Conservation (phyloP, 2,113 vertebrate genomes). For the Myrmecobius fasciatus region DNA sequence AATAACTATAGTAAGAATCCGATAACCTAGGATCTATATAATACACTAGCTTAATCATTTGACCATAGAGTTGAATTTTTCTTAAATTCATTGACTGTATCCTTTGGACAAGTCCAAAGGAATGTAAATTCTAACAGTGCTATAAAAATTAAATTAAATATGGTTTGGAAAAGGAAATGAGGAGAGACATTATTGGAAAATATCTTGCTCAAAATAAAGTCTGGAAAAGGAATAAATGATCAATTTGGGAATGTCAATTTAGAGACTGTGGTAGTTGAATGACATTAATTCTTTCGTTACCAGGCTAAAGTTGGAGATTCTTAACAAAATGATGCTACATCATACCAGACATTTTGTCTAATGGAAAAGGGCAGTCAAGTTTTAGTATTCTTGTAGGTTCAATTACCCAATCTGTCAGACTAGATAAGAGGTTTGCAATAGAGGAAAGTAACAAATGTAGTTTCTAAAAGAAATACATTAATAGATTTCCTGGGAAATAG, state of each 20-base stretch:
- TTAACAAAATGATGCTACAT: neutral
- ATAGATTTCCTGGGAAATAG: constrained; percentile 58
- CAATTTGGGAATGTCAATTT: constrained; percentile 34
- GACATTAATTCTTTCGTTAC: neutral
- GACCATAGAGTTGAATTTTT: neutral
- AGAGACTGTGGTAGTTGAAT: neutral
- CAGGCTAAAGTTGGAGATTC: neutral
- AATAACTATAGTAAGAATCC: neutral
- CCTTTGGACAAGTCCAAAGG: neutral
- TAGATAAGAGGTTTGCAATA: constrained; percentile 4
- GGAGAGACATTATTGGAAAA: constrained; percentile 10
- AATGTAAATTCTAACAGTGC: constrained; percentile 31
- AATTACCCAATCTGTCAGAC: neutral
- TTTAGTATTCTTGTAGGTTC: constrained; percentile 23
- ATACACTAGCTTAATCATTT: neutral
- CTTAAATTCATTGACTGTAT: neutral
- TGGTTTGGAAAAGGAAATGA: neutral
- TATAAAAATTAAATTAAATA: constrained; percentile 20
- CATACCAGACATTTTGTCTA: constrained; percentile 15
- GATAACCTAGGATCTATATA: neutral
- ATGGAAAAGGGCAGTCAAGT: constrained; percentile 28
- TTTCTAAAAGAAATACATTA: constrained; percentile 56
- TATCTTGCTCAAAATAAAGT: constrained; percentile 31
- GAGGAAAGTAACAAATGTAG: neutral
- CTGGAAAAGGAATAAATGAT: constrained; percentile 45